Percentiles rank a stretch among this genome's conserved stretches.
These are phyloP conservation scores for Plebejus anna DNA, from an alignment of 2,888 invertebrate species.

Conservation along the genomic window DNA sequence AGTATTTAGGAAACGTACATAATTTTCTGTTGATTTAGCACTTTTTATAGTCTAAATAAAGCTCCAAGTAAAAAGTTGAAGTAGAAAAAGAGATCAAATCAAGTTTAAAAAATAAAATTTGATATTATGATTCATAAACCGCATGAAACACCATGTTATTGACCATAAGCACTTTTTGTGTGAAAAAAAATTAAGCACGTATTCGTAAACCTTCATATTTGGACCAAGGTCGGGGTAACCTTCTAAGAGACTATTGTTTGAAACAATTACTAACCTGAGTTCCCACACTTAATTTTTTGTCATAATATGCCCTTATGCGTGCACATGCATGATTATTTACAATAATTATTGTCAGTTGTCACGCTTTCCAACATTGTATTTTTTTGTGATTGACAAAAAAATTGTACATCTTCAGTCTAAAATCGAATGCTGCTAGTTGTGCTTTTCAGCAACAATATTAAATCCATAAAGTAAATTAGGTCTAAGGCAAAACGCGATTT, in stretches of 20 bases:
- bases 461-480: too few species aligned
- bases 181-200: background rate
- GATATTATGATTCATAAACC: background rate
- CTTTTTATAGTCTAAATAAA: too few species aligned
- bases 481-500: too few species aligned
- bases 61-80: background rate
- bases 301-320: background rate
- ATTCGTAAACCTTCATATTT: constrained; percentile 20
- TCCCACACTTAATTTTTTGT: background rate
- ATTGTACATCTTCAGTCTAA: background rate
- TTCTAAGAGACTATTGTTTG: constrained; percentile 21
- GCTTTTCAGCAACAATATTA: too few species aligned
- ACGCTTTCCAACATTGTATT: background rate
- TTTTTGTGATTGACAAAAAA: background rate
- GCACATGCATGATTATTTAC: background rate
- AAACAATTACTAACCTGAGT: background rate
- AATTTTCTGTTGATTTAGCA: too few species aligned
- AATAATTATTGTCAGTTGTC: background rate
- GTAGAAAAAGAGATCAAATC: background rate
- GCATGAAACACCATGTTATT: too few species aligned
- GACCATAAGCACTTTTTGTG: background rate
- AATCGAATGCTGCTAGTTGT: background rate
- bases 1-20: too few species aligned
- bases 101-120: background rate
- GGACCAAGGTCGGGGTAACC: constrained; percentile 23